Percentiles rank a stretch among this genome's conserved stretches.
Evolutionary conservation across 2,797 vertebrate species (phyloP).

Genomic region (Sebastes jordani): DNA sequence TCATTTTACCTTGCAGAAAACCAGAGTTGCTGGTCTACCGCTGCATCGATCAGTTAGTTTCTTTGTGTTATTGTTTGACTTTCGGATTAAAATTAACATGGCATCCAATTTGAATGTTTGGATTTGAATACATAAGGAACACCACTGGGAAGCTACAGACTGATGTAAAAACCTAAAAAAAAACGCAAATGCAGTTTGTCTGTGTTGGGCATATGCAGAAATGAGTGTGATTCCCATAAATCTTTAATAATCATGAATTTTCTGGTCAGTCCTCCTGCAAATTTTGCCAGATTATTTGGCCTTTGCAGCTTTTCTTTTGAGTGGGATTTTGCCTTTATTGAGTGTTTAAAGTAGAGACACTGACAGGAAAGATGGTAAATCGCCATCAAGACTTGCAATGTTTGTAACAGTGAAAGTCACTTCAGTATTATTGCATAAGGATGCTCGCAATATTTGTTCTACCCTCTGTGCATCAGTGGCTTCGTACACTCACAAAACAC

Average conservation of each 20-base stretch:
- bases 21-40: no score
- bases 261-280: not conserved
- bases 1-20: no score
- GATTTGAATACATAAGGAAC: no score
- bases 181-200: not conserved
- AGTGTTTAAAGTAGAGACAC: not conserved
- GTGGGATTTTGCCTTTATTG: not conserved
- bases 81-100: no score
- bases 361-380: not conserved
- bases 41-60: no score
- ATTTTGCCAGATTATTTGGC: not conserved
- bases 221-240: not conserved
- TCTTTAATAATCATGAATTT: not conserved
- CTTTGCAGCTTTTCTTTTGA: not conserved
- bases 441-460: not conserved
- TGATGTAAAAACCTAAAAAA: no score
- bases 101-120: no score
- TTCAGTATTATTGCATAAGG: not conserved
- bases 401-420: not conserved
- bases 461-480: not conserved
- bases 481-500: conserved; percentile 22
- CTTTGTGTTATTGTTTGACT: no score
- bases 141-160: no score
- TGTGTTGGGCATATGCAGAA: not conserved
- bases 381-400: not conserved